A percentile compares a stretch with the other conserved stretches of the same genome.
Conservation (phyloP, 2,888 invertebrate genomes). For the Cremastobaeus sp. region DNA sequence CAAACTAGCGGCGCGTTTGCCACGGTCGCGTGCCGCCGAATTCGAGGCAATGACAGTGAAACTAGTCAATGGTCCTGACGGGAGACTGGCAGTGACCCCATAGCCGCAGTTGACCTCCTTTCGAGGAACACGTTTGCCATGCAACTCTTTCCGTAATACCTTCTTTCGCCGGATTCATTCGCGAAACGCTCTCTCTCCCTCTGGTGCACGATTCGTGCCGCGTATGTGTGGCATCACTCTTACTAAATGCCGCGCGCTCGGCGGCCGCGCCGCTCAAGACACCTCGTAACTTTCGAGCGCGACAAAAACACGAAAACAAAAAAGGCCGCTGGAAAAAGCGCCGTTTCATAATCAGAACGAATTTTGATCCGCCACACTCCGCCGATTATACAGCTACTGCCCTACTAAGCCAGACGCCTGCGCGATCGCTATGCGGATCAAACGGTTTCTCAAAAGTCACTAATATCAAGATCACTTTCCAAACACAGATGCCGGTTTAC, state of each 20-base stretch:
- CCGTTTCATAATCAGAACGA: slow-evolving; percentile 2
- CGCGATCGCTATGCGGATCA: slow-evolving; percentile 24
- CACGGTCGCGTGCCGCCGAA: neutral
- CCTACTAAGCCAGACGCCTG: slow-evolving; percentile 37
- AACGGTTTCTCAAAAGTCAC: slow-evolving; percentile 11
- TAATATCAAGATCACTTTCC: slow-evolving; percentile 5
- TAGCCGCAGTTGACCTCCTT: slow-evolving; percentile 74
- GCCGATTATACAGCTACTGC: slow-evolving; percentile 23
- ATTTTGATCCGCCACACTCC: no score
- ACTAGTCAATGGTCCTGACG: slow-evolving; percentile 59
- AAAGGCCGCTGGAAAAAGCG: slow-evolving; percentile 5
- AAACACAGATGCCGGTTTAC: no score
- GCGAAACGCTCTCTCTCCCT: slow-evolving; percentile 48
- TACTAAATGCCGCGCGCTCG: slow-evolving; percentile 40
- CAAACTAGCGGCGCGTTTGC: no score
- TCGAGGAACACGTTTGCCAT: slow-evolving; percentile 71
- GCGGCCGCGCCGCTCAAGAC: slow-evolving; percentile 9
- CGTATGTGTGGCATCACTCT: no score
- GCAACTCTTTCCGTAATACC: slow-evolving; percentile 61
- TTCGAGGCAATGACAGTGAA: slow-evolving; percentile 41
- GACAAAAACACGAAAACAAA: slow-evolving; percentile 6
- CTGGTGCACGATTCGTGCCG: no score
- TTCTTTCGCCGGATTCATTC: slow-evolving; percentile 59
- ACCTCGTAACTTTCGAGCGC: slow-evolving; percentile 32
- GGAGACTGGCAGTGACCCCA: slow-evolving; percentile 72